Percentiles rank a stretch among this genome's conserved stretches.
phyloP scores from a whole-genome alignment of 1,140 invertebrate species.

The Camponotus pennsylvanicus region DNA sequence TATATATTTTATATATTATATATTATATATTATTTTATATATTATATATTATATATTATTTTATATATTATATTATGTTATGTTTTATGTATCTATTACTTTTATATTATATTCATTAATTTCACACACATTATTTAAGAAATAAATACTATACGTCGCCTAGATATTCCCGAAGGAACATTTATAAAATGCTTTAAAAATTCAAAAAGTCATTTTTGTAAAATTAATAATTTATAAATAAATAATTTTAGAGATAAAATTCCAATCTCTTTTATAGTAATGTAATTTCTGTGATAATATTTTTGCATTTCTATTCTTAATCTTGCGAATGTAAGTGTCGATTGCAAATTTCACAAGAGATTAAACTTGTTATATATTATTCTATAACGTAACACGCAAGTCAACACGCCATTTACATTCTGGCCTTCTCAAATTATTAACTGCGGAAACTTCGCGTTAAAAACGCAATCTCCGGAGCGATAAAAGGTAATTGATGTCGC shows the following conservation, averaged over 20 bases:
- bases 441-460: slow-evolving; percentile 33
- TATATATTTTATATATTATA: too few species aligned
- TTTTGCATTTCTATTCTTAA: not conserved
- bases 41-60: too few species aligned
- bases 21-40: too few species aligned
- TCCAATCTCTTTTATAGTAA: not conserved
- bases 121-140: too few species aligned
- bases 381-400: not conserved
- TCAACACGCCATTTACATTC: not conserved
- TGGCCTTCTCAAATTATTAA: not conserved
- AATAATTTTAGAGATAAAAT: not conserved
- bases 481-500: slow-evolving; percentile 44
- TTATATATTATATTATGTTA: too few species aligned
- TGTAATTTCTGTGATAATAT: not conserved
- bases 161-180: too few species aligned
- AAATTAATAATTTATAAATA: not conserved
- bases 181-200: too few species aligned
- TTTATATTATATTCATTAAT: too few species aligned
- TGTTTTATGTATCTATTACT: too few species aligned
- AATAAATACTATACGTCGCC: too few species aligned
- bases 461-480: slow-evolving; percentile 37
- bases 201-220: not conserved
- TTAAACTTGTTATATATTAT: slow-evolving; percentile 15
- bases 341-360: not conserved
- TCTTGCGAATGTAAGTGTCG: not conserved